Base-by-base conservation (phyloP, 2,113 vertebrate species). In the Bubo blakistoni region DNA sequence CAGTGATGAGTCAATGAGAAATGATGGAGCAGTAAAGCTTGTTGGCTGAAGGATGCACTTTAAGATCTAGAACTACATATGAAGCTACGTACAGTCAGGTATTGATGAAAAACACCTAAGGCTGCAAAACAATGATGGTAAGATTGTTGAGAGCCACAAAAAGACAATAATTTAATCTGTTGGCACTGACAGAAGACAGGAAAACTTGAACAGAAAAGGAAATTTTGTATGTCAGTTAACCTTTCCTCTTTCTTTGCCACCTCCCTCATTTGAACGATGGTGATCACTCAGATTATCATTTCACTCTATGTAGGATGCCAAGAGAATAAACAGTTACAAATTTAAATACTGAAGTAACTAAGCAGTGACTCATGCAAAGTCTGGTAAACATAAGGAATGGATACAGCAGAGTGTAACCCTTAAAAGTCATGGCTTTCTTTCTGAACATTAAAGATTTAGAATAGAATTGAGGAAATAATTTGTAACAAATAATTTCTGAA, bases 1-100 rank as follows among this genome's bases (percentile, higher is more conserved):
- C 82, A 70, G 13, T 63, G 71, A 72, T 65, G 81, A 59, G 40
- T 69, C 79, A 88, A 58, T 65, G 61, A 94, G n/a, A 40, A 96
- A 76, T 61, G 81, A 94, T 91, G 81, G 54, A 87, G 74, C 6
- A 76, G 47, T 26, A 38, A 76, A 73, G 34, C 16, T 79, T 78
- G 47, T 78, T 93, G 77, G 62, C 63, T 92, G 69, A 90, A 92
- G 61, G 67, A 94, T 83, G 76, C 65, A 40, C 61, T 95, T 91
- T 58, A 87, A 89, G 29, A 84, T 49, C 62, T 91, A 44, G 69
- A 93, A 74, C 19, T 42, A 72, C 58, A 34, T 85, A 78, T 38
- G 51, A 79, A 91, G 62, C 24, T 88, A 38, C 70, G 51, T n/a
- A 32, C 27, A 40, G 51, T 36, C 57, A 71, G 38, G 13, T 51